Base-by-base conservation (phyloP, 2,888 invertebrate species). In the Deroplatys truncata region DNA sequence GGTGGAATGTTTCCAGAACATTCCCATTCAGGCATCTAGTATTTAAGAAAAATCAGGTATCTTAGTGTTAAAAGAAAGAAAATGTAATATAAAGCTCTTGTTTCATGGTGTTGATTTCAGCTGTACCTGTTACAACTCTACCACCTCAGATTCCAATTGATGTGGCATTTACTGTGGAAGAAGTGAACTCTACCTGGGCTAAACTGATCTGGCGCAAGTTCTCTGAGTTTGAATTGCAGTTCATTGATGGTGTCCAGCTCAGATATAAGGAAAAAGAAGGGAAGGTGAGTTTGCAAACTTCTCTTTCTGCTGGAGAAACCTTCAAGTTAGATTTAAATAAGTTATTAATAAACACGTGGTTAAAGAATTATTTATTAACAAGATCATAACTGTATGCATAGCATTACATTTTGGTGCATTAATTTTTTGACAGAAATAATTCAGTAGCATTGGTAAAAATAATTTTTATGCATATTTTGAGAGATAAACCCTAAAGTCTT, bases 231-330 rank as follows among this genome's bases (percentile, higher is more conserved):
- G 98, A 98, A 92, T 93, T 97, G 91, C 96, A 96, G 92, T 97
- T 97, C 92, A 97, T 98, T 89, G 98, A 98, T 92, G 98, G 98
- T 1, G 96, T 98, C 84, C 98, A 98, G 93, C 94, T 98, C 91
- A 96, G 98, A 91, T 98, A 97, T 93, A 97, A 97, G 92, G 97
- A 97, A 92, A 95, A 96, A 15, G 97, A 97, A 89, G 97, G 96
- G 82, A 97, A 97, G 92, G 93, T 93, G 91, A 90, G 90, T 56
- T 28, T 43, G 43, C 10, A 43, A 43, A 35, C 10, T 43, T 43
- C 15, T 86, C 31, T 28, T 29, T 16, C 20, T 15, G 10, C 43
- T 2, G 1, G 43, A 43, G 1, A 43, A 13, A 43, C 13, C 43
- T 43, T 10, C 43, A 35, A 35, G 10, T 13, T 7, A 1, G 4